Conservation (phyloP, 2,797 vertebrate genomes). For the Schizopygopsis malacanthus region DNA sequence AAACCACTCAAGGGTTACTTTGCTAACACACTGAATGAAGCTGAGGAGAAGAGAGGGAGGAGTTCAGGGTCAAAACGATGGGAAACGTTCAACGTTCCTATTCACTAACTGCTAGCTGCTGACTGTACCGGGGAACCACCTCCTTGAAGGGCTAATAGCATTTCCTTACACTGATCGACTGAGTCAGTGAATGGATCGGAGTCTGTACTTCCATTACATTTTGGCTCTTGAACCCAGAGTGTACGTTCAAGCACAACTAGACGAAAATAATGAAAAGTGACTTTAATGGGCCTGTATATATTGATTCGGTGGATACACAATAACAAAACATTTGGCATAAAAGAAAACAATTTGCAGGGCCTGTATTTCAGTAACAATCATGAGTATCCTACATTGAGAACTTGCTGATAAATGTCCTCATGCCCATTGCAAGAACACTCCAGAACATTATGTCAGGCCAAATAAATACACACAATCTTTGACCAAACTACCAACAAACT, state of each 20-base stretch:
- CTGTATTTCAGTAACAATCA: slow-evolving; percentile 12
- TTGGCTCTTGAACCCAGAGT: slow-evolving; percentile 26
- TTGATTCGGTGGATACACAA: slow-evolving; percentile 6
- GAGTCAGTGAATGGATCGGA: slow-evolving; percentile 30
- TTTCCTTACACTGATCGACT: slow-evolving; percentile 41
- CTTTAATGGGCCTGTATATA: slow-evolving; percentile 12
- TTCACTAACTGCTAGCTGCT: slow-evolving; percentile 43
- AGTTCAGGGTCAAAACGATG: slow-evolving; percentile 57
- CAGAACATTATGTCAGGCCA: neutral
- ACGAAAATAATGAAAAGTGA: slow-evolving; percentile 20
- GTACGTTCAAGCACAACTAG: slow-evolving; percentile 8
- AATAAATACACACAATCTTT: neutral
- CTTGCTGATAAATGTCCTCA: neutral
- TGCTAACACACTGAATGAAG: slow-evolving; percentile 43
- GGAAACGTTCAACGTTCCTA: slow-evolving; percentile 50
- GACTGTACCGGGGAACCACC: slow-evolving; percentile 23
- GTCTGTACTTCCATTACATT: slow-evolving; percentile 19
- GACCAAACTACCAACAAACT: neutral
- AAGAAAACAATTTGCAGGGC: neutral
- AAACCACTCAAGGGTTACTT: slow-evolving; percentile 55
- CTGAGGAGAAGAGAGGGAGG: slow-evolving; percentile 38
- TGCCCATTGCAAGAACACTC: neutral
- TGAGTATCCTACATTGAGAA: neutral
- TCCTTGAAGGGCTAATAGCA: slow-evolving; percentile 42
- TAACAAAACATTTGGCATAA: neutral